Conservation (phyloP, 2,113 vertebrate species). For the Sorex fumeus region DNA sequence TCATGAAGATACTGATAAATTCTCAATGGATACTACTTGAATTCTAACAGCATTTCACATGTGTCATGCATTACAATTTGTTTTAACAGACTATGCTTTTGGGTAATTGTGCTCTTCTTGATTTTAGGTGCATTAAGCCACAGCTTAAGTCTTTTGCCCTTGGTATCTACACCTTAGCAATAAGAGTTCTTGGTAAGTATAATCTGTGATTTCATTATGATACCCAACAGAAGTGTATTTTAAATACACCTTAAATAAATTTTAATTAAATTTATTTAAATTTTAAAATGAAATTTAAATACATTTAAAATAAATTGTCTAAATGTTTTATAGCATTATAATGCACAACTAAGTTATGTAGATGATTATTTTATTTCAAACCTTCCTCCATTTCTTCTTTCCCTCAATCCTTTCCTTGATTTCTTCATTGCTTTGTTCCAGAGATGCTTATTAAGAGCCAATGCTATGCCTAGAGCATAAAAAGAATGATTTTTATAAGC, state of each 20-base stretch:
- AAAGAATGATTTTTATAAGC: background rate
- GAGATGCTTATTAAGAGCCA: background rate
- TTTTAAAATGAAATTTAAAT: too few species aligned
- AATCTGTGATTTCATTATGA: constrained; percentile 7
- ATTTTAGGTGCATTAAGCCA: constrained; percentile 93
- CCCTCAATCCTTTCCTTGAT: background rate
- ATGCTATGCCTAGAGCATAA: background rate
- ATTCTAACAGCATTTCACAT: background rate
- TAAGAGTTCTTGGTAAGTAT: constrained; percentile 94
- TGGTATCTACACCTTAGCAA: constrained; percentile 93
- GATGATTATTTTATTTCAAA: background rate
- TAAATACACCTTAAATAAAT: constrained; percentile 19
- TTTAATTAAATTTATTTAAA: background rate
- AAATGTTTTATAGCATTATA: constrained; percentile 1
- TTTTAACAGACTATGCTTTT: background rate
- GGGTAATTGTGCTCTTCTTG: constrained; percentile 3
- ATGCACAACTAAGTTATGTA: background rate
- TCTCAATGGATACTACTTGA: constrained; percentile 25
- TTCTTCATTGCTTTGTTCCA: background rate
- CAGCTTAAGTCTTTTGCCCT: constrained; percentile 95
- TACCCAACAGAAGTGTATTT: constrained; percentile 15
- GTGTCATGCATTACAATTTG: background rate
- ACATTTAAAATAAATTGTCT: too few species aligned
- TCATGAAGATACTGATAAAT: background rate
- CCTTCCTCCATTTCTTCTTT: background rate